Evolutionary conservation across 1,140 invertebrate species (phyloP).

Genomic region (Ptiloglossa arizonensis): DNA sequence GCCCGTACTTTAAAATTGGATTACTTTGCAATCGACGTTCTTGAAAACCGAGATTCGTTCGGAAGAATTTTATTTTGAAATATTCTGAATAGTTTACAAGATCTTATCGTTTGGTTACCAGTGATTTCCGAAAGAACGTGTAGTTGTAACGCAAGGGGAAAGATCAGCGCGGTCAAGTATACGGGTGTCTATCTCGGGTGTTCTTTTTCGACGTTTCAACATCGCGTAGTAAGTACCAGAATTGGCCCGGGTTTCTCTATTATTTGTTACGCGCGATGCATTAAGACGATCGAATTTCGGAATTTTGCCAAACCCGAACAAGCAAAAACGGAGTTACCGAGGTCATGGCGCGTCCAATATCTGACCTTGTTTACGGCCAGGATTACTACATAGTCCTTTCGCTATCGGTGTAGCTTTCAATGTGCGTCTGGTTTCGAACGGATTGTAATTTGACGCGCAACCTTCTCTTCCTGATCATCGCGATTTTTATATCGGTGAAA

Average conservation of each 20-base stretch:
- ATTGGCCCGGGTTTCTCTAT: not conserved
- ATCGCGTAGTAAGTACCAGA: not conserved
- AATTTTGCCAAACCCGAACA: slow-evolving; percentile 14
- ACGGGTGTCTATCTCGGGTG: no score
- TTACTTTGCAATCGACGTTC: no score
- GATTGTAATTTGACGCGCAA: not conserved
- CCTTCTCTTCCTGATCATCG: not conserved
- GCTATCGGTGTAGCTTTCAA: slow-evolving; percentile 19
- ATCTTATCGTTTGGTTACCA: no score
- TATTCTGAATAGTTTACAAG: no score
- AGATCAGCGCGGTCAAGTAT: no score
- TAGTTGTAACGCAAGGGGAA: no score
- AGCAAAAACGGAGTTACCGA: not conserved
- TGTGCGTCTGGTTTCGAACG: not conserved
- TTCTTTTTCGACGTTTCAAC: not conserved
- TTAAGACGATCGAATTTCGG: slow-evolving; percentile 22
- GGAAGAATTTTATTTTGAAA: no score
- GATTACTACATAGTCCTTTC: slow-evolving; percentile 32
- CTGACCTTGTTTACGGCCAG: slow-evolving; percentile 15
- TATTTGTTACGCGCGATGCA: not conserved
- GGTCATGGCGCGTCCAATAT: slow-evolving; percentile 26
- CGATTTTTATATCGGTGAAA: not conserved
- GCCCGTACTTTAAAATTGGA: no score
- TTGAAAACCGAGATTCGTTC: no score
- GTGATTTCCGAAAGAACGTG: no score